Base-by-base conservation (phyloP, 2,888 invertebrate genomes). In the Creontiades dilutus region DNA sequence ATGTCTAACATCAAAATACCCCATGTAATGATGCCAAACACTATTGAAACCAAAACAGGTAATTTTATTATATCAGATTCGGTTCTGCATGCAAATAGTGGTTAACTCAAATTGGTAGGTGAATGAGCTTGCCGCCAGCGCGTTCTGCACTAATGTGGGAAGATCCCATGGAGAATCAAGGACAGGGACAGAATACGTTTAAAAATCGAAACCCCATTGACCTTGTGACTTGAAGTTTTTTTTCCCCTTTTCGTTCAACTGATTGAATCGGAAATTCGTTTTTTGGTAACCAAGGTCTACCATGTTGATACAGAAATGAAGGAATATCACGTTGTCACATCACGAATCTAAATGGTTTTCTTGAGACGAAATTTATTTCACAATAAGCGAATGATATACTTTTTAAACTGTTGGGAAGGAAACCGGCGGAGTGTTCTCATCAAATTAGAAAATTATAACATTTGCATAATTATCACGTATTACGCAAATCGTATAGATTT, bases 111-210 rank as follows among this genome's bases (percentile, higher is more conserved):
- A 52, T n/a, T 16, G n/a, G 5, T 57, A n/a, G n/a, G n/a, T 16
- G 68, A 68, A 11, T 23, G 68, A 61, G 61, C 61, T 55, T 27
- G 57, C 19, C 57, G 55, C 37, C 37, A 37, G 46, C 82, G 52
- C 27, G 19, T 14, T 84, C 57, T 84, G n/a, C 37, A 19, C 27
- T 86, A 86, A 86, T 86, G 86, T 86, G 86, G 86, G 86, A 86
- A 86, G 86, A 61, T 86, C 86, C 86, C 86, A 86, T 68, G 75
- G n/a, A 52, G 80, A 46, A 80, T 52, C 14, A 52, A 52, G 14
- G 12, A 75, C 19, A 4, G 75, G 14, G 12, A 75, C 19, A 4
- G 75, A 75, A 19, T 75, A 75, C 28, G n/a, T 37, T 37, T 16
- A 19, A 13, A 19, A 19, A 75, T 75, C 12, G 28, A n/a, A 16